Percentiles rank a stretch among this genome's conserved stretches.
Evolutionary conservation across 2,113 vertebrate genomes (phyloP).

Genomic region (Beaufortia kweichowensis): DNA sequence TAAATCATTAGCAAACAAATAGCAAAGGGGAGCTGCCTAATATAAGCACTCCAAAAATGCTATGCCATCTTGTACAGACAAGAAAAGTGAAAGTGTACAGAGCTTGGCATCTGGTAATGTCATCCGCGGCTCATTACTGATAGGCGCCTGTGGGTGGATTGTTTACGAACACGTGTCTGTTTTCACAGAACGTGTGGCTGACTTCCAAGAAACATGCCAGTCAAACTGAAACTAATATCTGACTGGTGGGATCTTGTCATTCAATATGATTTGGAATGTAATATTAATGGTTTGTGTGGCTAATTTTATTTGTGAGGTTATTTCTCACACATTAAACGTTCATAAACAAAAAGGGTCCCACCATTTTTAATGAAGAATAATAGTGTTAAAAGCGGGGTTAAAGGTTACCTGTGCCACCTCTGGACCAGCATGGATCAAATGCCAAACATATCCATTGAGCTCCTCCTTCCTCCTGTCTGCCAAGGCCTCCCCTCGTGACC

Average conservation of each 20-base stretch:
- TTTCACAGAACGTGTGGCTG: constrained; percentile 27
- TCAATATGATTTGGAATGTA: too few species aligned
- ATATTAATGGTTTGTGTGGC: neutral
- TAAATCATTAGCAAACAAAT: neutral
- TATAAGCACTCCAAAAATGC: neutral
- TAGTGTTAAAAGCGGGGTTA: neutral
- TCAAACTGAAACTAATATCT: constrained; percentile 45
- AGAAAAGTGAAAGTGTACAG: neutral
- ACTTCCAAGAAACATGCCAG: constrained; percentile 51
- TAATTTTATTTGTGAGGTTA: neutral
- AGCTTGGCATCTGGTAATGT: neutral
- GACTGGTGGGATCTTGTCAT: neutral
- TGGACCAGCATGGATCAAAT: constrained; percentile 79
- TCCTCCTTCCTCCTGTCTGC: constrained; percentile 90
- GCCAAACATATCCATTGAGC: constrained; percentile 92
- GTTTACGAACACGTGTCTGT: constrained; percentile 22
- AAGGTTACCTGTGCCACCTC: constrained; percentile 88
- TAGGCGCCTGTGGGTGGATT: constrained; percentile 6
- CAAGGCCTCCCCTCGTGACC: constrained; percentile 85
- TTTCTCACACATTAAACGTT: neutral
- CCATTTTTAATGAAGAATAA: neutral
- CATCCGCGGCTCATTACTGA: neutral
- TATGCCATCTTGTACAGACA: neutral
- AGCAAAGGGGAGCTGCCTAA: neutral
- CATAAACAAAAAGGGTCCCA: neutral